Evolutionary conservation across 1,140 invertebrate genomes (phyloP).

Genomic region (Drosophila pseudoobscura): DNA sequence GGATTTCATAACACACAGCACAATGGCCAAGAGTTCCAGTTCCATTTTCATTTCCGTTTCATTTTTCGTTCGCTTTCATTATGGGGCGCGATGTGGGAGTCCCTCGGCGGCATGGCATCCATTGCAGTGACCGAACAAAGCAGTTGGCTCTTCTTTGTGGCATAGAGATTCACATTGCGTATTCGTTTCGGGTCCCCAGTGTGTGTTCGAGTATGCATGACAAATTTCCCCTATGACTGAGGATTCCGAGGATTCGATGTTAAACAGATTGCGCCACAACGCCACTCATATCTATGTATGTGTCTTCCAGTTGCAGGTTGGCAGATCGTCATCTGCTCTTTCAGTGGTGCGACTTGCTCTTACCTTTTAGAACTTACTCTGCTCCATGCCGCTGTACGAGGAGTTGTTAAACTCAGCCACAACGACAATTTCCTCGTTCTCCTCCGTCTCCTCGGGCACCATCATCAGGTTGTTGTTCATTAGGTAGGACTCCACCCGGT

Average conservation of each 20-base stretch:
- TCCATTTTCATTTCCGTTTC: slow-evolving; percentile 7
- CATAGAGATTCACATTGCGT: neutral
- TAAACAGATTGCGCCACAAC: too few relatives aligned
- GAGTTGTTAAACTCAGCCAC: slow-evolving; percentile 68
- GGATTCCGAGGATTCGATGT: too few relatives aligned
- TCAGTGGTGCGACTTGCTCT: too few relatives aligned
- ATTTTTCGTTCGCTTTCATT: neutral
- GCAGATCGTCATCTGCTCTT: too few relatives aligned
- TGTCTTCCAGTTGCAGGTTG: too few relatives aligned
- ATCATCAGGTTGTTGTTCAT: slow-evolving; percentile 75
- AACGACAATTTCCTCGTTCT: slow-evolving; percentile 73
- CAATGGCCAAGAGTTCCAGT: slow-evolving; percentile 30
- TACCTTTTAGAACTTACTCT: slow-evolving; percentile 64
- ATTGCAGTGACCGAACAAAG: neutral
- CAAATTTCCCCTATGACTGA: too few relatives aligned
- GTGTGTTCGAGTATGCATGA: too few relatives aligned
- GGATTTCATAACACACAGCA: slow-evolving; percentile 13
- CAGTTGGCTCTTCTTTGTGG: neutral
- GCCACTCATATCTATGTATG: neutral
- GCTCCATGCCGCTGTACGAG: slow-evolving; percentile 52
- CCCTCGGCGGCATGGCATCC: neutral
- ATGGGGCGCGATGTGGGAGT: neutral
- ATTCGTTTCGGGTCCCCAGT: neutral
- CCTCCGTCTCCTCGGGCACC: slow-evolving; percentile 75
- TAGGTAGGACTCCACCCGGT: slow-evolving; percentile 55